Evolutionary conservation across 2,797 vertebrate species (phyloP).

Genomic region (Acrossocheilus fasciatus): DNA sequence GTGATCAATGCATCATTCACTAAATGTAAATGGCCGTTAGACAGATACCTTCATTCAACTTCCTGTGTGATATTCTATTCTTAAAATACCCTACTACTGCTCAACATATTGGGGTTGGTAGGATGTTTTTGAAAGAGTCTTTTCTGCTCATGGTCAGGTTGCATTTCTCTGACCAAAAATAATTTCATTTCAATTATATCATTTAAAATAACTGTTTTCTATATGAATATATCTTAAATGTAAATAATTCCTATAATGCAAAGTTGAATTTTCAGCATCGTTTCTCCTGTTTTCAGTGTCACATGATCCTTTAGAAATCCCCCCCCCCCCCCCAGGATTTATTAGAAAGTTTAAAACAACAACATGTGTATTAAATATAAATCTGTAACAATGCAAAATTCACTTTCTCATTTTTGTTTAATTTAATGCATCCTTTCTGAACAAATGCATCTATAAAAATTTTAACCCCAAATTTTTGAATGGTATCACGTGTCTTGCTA

Average conservation of each 20-base stretch:
- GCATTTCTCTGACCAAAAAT: background rate
- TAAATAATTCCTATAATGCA: no score
- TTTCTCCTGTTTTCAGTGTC: background rate
- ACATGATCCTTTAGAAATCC: no score
- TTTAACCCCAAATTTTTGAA: no score
- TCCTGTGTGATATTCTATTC: background rate
- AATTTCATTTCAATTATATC: background rate
- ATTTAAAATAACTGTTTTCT: no score
- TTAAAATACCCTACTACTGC: background rate
- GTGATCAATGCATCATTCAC: background rate
- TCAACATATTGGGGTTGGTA: background rate
- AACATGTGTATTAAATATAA: background rate
- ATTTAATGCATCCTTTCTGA: background rate
- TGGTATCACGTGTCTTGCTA: background rate
- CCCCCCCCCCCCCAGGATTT: no score
- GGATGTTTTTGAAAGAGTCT: background rate
- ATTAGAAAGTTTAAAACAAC: background rate
- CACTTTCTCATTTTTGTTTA: background rate
- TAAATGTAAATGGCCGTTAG: background rate
- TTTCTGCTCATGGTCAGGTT: background rate
- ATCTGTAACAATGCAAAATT: background rate
- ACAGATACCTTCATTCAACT: background rate
- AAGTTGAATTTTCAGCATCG: no score
- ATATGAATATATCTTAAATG: no score
- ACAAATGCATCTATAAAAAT: background rate